These are phyloP conservation scores for Heliconius eleuchia DNA, from an alignment of 1,140 invertebrate genomes.

Conservation along the genomic window DNA sequence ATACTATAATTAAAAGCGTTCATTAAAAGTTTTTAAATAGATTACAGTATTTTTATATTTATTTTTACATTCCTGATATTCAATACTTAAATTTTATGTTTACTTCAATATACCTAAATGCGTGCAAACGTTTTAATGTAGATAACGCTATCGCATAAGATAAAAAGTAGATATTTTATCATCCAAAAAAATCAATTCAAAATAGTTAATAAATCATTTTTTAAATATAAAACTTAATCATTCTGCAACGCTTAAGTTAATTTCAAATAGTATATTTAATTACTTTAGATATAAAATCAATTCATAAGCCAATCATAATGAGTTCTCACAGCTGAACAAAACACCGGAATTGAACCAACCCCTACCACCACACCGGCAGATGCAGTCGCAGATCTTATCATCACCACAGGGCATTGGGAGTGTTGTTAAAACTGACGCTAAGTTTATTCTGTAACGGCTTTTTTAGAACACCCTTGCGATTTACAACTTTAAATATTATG, in stretches of 20 bases:
- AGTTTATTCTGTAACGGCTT: slow-evolving; percentile 72
- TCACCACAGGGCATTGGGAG: slow-evolving; percentile 63
- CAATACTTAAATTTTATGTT: neutral
- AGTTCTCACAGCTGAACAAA: slow-evolving; percentile 72
- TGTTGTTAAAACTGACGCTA: slow-evolving; percentile 63
- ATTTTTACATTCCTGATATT: neutral
- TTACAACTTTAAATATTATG: slow-evolving; percentile 20
- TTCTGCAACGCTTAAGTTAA: neutral
- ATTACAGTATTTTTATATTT: too few species aligned
- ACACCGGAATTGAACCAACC: slow-evolving; percentile 66
- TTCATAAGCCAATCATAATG: slow-evolving; percentile 67
- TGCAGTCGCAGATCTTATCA: slow-evolving; percentile 74
- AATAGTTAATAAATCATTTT: neutral
- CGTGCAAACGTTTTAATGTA: neutral
- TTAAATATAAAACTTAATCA: neutral
- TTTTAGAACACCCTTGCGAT: slow-evolving; percentile 45
- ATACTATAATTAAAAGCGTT: too few species aligned
- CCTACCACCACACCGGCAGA: slow-evolving; percentile 65
- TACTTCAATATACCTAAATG: neutral
- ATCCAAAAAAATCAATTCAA: neutral
- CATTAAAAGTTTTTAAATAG: too few species aligned
- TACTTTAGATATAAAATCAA: slow-evolving; percentile 52
- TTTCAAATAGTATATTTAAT: slow-evolving; percentile 24
- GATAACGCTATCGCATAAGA: neutral
- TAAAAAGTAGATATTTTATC: neutral